phyloP scores from a whole-genome alignment of 92 coral and sea anemone species.

The Pocillopora grandis region DNA sequence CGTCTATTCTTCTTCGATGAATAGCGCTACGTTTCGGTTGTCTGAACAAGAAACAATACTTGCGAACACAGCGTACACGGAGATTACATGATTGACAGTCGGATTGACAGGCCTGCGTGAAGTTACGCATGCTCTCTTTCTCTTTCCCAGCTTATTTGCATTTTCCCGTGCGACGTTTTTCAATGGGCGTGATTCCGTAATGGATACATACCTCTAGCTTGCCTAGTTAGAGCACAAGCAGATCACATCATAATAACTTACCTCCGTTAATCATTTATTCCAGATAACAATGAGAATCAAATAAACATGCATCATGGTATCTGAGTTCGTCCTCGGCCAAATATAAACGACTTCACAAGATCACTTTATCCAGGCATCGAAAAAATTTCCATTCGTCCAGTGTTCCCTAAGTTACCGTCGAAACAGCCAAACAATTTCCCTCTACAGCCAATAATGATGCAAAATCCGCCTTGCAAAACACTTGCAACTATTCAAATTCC shows the following conservation, averaged over 20 bases:
- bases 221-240: not conserved
- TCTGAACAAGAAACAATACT: not conserved
- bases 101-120: not conserved
- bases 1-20: not conserved
- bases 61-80: not conserved
- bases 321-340: slow-evolving; percentile 15
- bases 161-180: too few relatives aligned
- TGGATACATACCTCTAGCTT: too few relatives aligned
- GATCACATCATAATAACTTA: slow-evolving; percentile 19
- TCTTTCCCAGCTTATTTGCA: not conserved
- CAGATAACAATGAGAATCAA: not conserved
- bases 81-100: not conserved
- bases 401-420: too few relatives aligned
- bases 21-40: not conserved
- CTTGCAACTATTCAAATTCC: too few relatives aligned
- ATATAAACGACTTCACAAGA: slow-evolving; percentile 15
- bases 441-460: too few relatives aligned
- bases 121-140: not conserved
- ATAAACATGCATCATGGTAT: slow-evolving; percentile 20
- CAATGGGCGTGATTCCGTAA: not conserved
- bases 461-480: too few relatives aligned
- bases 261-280: not conserved
- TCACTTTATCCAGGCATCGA: not conserved
- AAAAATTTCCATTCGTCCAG: too few relatives aligned
- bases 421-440: too few relatives aligned